Base-by-base conservation (phyloP, 2,113 vertebrate genomes). In the Drymodes brunneopygia region DNA sequence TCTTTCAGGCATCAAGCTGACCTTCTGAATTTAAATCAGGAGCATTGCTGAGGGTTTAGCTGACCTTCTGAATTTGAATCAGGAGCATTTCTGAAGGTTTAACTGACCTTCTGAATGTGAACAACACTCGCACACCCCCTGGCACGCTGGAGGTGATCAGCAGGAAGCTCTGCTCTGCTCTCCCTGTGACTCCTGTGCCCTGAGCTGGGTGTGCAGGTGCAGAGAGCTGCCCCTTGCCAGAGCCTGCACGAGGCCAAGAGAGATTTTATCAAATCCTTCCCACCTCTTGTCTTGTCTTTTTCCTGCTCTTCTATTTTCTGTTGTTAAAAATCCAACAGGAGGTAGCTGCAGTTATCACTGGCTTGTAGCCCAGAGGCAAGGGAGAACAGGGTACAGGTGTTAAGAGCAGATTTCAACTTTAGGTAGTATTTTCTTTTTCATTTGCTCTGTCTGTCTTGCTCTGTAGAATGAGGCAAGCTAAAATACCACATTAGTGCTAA, bases 271-370 rank as follows among this genome's bases (percentile, higher is more conserved):
- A 62, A 84, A 28, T 45, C 82, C 35, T 80, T 69, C 48, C 62
- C 81, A 27, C 56, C 53, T 90, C 73, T 92, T 35, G 15, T 86
- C 93, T 96, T 95, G 93, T 96, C 94, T 96, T 96, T 96, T 94
- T 78, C 92, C 86, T 94, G 93, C 85, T 60, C 61, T 77, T 90
- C 71, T 95, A 5, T 86, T 92, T 96, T 86, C 40, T 44, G 16
- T 35, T 57, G 36, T 81, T 87, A 65, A 62, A 82, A 62, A 53
- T 17, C 5, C 23, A 42, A 28, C n/a, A 70, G 72, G 72, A 77
- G 47, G 36, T 83, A 81, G 82, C 88, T 93, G 66, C 74, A 86
- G 50, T 70, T 82, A 77, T 90, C 58, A 4, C 62, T 93, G 79
- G 42, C 60, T 83, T 88, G 73, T 94, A 94, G 94, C 81, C 88